Percentiles rank a stretch among this genome's conserved stretches.
These are phyloP conservation scores for Aurelia coerulea DNA, from an alignment of 30 jellyfish, hydroid and myxozoan species.

Conservation along the genomic window DNA sequence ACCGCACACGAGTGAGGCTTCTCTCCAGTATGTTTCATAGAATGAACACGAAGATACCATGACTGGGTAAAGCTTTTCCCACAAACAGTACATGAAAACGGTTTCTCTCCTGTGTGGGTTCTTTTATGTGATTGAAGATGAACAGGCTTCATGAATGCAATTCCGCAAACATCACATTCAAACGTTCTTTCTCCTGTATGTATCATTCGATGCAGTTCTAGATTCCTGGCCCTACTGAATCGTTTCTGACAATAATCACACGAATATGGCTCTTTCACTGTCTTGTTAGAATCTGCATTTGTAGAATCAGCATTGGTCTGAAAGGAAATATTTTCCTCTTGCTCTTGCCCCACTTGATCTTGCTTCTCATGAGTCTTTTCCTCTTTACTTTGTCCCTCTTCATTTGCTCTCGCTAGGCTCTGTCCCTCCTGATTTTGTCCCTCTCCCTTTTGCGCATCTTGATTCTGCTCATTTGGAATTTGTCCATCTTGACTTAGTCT, in stretches of 20 bases:
- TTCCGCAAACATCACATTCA: conserved; percentile 2
- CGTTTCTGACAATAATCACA: neutral
- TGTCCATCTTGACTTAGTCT: no score
- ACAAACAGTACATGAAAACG: neutral
- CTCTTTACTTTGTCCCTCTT: no score
- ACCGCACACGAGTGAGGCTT: conserved; percentile 3
- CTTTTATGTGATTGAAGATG: conserved; percentile 4
- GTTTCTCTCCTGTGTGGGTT: conserved; percentile 16
- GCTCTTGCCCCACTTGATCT: no score
- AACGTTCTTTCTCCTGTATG: conserved; percentile 14
- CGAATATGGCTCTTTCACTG: no score
- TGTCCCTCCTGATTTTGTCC: no score
- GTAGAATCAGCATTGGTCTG: no score
- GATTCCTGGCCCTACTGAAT: neutral
- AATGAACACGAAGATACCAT: neutral
- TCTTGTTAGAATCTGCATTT: no score
- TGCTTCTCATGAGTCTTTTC: no score
- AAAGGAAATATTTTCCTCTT: no score
- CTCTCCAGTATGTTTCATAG: conserved; percentile 19
- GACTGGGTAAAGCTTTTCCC: conserved; percentile 2
- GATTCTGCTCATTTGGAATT: no score
- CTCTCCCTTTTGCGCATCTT: no score
- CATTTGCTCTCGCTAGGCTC: no score
- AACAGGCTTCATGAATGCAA: neutral
- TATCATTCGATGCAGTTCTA: neutral